A percentile compares a stretch with the other conserved stretches of the same genome.
Evolutionary conservation across 2,888 invertebrate genomes (phyloP).

Genomic region (Hybos culiciformis): DNA sequence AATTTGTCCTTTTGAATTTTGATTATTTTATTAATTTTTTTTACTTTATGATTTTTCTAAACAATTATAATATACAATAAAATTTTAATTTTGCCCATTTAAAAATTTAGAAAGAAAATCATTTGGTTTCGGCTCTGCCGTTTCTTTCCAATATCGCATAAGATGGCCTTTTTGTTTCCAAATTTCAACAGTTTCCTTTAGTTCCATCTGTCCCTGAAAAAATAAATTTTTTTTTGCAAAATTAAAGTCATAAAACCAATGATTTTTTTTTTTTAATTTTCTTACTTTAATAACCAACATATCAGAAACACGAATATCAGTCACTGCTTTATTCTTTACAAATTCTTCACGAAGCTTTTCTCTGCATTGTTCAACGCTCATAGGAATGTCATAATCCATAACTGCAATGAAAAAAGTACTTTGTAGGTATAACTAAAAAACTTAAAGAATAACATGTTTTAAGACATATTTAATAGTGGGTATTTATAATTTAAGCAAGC

Average conservation of each 20-base stretch:
- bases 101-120: slow-evolving; percentile 86
- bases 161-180: slow-evolving; percentile 86
- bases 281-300: slow-evolving; percentile 83
- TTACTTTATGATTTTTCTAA: too few species aligned
- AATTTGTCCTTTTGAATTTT: too few species aligned
- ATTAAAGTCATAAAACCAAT: too few species aligned
- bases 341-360: slow-evolving; percentile 68
- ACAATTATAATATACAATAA: too few species aligned
- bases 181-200: slow-evolving; percentile 68
- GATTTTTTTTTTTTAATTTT: too few species aligned
- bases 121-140: slow-evolving; percentile 68
- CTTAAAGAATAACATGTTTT: too few species aligned
- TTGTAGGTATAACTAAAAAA: too few species aligned
- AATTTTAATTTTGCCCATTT: slow-evolving; percentile 1
- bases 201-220: slow-evolving; percentile 82
- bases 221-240: slow-evolving; percentile 19
- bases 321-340: slow-evolving; percentile 56
- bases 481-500: background rate
- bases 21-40: too few species aligned
- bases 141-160: slow-evolving; percentile 79
- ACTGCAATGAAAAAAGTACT: slow-evolving; percentile 39
- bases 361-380: slow-evolving; percentile 51
- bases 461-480: background rate
- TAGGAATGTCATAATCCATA: slow-evolving; percentile 69
- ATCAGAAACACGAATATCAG: slow-evolving; percentile 80